Evolutionary conservation across 2,113 vertebrate genomes (phyloP).

Genomic region (Cariama cristata): DNA sequence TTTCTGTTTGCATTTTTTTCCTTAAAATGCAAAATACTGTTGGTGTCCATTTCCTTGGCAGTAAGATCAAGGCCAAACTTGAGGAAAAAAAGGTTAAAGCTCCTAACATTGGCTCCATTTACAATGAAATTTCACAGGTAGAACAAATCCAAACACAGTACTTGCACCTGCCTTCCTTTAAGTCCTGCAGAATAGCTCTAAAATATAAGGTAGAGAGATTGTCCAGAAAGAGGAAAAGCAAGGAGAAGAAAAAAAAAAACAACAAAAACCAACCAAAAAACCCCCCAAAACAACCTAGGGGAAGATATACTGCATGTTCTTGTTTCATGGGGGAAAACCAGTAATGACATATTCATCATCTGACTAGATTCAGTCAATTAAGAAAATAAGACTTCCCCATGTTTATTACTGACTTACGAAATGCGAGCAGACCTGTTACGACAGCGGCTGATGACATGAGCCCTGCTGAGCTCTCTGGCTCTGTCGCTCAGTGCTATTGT

Average conservation of each 20-base stretch:
- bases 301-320: not conserved
- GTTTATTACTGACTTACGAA: not conserved
- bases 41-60: not conserved
- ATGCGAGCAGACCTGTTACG: not conserved
- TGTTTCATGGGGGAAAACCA: not conserved
- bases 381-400: not conserved
- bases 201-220: not conserved
- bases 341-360: not conserved
- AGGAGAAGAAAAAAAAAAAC: not conserved
- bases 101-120: not conserved
- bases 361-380: not conserved
- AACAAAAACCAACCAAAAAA: not conserved
- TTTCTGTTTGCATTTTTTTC: not conserved
- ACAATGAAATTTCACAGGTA: not conserved
- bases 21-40: not conserved
- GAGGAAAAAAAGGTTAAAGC: not conserved
- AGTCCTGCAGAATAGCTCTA: not conserved
- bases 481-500: rapidly evolving
- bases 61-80: not conserved
- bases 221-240: not conserved
- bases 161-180: not conserved
- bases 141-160: not conserved
- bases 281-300: not conserved
- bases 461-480: not conserved
- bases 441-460: not conserved